Evolutionary conservation across 2,113 vertebrate genomes (phyloP).

Genomic region (Melanocharis versteri): DNA sequence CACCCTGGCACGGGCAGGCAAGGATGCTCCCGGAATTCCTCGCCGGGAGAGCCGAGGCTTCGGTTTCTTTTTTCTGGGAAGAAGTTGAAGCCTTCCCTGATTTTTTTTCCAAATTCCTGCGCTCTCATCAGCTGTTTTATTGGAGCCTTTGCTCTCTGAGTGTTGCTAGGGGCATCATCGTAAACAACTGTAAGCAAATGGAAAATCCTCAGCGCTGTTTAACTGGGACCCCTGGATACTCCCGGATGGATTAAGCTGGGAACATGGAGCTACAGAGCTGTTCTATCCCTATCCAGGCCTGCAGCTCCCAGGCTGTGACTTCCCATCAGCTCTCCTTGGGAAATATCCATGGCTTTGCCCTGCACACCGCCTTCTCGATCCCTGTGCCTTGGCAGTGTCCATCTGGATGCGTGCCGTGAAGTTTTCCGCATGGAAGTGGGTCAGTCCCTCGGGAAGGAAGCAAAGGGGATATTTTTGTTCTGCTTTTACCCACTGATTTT

Average conservation of each 20-base stretch:
- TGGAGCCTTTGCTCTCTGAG: neutral
- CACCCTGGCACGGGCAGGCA: neutral
- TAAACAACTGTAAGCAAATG: neutral
- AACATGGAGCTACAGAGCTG: neutral
- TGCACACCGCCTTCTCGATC: neutral
- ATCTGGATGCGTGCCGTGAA: accelerated
- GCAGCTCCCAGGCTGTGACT: neutral
- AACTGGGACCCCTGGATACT: neutral
- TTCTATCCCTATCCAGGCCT: neutral
- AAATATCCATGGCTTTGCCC: neutral
- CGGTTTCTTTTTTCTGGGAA: neutral
- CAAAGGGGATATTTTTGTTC: neutral
- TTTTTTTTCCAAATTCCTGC: neutral
- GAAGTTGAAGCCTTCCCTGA: neutral
- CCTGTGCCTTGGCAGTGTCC: neutral
- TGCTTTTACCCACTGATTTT: neutral
- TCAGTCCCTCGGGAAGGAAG: neutral
- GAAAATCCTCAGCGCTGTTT: neutral
- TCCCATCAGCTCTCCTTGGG: neutral
- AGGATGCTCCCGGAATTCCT: neutral
- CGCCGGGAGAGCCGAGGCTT: accelerated
- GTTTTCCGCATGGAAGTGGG: neutral
- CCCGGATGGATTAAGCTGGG: neutral
- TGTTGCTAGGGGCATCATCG: neutral
- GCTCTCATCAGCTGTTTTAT: neutral